Conservation (phyloP, 2,888 invertebrate species). For the Hypselothyrea guttata region DNA sequence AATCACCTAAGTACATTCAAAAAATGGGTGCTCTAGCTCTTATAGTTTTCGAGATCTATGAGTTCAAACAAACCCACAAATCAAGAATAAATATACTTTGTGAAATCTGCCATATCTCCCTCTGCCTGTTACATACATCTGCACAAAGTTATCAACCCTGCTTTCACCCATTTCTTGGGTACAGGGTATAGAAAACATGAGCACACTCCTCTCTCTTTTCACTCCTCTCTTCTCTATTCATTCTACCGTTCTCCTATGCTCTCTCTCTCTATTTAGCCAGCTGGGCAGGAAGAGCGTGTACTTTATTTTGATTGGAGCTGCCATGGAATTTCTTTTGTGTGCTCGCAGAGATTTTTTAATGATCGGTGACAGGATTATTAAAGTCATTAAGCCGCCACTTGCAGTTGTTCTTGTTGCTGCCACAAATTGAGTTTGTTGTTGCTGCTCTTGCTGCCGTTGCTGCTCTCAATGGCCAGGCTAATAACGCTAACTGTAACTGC, state of each 20-base stretch:
- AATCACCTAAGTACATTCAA: too few relatives aligned
- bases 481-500: slow-evolving; percentile 73
- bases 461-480: slow-evolving; percentile 48
- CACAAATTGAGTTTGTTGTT: slow-evolving; percentile 5
- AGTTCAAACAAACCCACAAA: too few relatives aligned
- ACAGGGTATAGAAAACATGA: slow-evolving; percentile 1
- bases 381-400: slow-evolving; percentile 68
- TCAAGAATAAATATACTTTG: too few relatives aligned
- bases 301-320: slow-evolving; percentile 77
- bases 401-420: slow-evolving; percentile 30
- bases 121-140: too few relatives aligned
- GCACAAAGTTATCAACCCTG: too few relatives aligned
- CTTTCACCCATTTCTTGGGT: too few relatives aligned
- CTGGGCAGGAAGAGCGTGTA: slow-evolving; percentile 71
- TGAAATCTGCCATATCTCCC: too few relatives aligned
- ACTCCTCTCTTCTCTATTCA: background rate
- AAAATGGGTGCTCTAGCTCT: too few relatives aligned
- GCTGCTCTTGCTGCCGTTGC: slow-evolving; percentile 6
- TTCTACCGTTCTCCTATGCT: background rate
- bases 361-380: slow-evolving; percentile 77
- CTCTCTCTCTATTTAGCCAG: background rate
- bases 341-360: slow-evolving; percentile 73
- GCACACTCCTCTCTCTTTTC: background rate
- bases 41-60: too few relatives aligned
- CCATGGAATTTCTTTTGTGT: slow-evolving; percentile 77